Conservation (phyloP, 2,113 vertebrate genomes). For the Piprites chloris region DNA sequence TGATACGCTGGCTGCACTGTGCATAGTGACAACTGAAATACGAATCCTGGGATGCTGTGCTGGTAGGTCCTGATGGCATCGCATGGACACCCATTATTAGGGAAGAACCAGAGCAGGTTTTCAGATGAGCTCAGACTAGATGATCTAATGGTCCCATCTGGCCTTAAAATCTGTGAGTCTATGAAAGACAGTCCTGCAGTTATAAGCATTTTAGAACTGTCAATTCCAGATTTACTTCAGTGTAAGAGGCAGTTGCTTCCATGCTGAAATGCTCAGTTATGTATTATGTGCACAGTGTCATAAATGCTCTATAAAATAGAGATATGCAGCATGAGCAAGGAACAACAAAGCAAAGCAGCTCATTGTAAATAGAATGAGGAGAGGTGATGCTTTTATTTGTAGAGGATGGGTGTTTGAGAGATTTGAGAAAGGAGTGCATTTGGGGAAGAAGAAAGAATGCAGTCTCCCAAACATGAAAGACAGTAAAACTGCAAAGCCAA, state of each 20-base stretch:
- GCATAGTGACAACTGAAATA: conserved; percentile 62
- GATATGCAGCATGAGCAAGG: neutral
- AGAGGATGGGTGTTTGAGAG: neutral
- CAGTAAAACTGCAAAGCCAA: neutral
- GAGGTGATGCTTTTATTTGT: neutral
- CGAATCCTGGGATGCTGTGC: conserved; percentile 66
- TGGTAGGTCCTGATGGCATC: conserved; percentile 67
- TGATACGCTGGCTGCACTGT: conserved; percentile 61
- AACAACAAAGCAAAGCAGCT: neutral
- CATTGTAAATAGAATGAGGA: neutral
- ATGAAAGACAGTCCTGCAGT: conserved; percentile 65
- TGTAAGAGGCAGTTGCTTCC: conserved; percentile 38
- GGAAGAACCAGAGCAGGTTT: conserved; percentile 70
- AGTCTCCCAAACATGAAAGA: neutral
- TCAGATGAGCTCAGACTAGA: conserved; percentile 70
- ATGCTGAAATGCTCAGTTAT: conserved; percentile 11
- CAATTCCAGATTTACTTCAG: conserved; percentile 59
- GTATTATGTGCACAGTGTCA: neutral
- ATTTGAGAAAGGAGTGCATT: neutral
- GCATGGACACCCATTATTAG: conserved; percentile 66
- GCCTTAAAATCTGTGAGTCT: conserved; percentile 70
- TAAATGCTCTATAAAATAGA: conserved; percentile 45
- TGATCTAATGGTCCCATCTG: conserved; percentile 69
- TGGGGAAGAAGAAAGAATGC: neutral
- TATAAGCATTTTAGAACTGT: conserved; percentile 66